Percentiles rank a stretch among this genome's conserved stretches.
These are phyloP conservation scores for Anguilla rostrata DNA, from an alignment of 2,113 vertebrate genomes.

Conservation along the genomic window DNA sequence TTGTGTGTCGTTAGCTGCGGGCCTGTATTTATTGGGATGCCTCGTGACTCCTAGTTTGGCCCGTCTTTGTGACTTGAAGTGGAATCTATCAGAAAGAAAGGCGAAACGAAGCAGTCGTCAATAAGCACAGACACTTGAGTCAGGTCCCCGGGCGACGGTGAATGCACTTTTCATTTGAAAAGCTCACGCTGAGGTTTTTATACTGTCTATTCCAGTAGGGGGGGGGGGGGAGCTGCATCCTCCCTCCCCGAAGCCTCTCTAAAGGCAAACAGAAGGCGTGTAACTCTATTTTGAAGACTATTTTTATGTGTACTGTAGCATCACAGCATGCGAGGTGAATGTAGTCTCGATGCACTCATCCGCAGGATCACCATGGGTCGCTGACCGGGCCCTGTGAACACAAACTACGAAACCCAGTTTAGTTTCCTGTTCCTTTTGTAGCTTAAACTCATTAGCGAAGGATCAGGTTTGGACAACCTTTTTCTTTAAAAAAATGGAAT, in stretches of 20 bases:
- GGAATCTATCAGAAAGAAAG: background rate
- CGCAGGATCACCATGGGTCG: too few relatives aligned
- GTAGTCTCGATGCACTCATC: background rate
- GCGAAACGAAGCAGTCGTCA: background rate
- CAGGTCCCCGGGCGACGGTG: background rate
- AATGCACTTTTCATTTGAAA: conserved; percentile 9
- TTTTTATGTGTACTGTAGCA: background rate
- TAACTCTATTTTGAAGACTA: background rate
- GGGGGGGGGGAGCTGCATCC: background rate
- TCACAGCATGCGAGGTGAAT: background rate
- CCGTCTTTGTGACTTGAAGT: background rate
- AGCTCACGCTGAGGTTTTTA: background rate
- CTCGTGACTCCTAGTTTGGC: background rate
- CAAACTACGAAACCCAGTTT: too few relatives aligned
- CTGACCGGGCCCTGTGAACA: too few relatives aligned
- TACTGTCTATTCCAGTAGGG: conserved; percentile 1
- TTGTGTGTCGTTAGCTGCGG: background rate
- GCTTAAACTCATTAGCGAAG: background rate
- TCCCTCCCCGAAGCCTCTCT: background rate
- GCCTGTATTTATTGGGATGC: background rate
- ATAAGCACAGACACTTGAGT: background rate
- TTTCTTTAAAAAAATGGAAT: too few relatives aligned
- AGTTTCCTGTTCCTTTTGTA: too few relatives aligned
- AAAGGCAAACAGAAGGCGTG: background rate
- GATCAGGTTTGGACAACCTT: background rate